A percentile compares a stretch with the other conserved stretches of the same genome.
Evolutionary conservation across 2,113 vertebrate species (phyloP).

Genomic region (Ophthalmolycus amberensis): DNA sequence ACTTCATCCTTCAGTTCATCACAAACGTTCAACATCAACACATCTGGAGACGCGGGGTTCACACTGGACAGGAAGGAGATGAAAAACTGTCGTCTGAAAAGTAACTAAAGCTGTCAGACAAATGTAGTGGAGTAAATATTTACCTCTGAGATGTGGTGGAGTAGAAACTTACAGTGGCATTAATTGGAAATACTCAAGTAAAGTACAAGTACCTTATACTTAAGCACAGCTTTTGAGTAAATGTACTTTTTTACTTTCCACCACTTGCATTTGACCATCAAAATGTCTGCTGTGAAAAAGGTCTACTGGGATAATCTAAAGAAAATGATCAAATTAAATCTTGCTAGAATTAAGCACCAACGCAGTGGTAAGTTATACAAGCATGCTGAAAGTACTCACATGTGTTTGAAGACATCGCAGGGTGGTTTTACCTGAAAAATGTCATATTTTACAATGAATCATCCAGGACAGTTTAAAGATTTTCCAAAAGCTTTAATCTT

Average conservation of each 20-base stretch:
- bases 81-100: too few relatives aligned
- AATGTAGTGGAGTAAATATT: too few relatives aligned
- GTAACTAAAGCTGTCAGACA: too few relatives aligned
- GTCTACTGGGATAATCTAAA: not conserved
- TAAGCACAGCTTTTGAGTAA: not conserved
- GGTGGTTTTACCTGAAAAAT: slow-evolving; percentile 46
- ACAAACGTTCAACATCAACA: too few relatives aligned
- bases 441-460: not conserved
- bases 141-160: too few relatives aligned
- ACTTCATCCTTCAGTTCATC: too few relatives aligned
- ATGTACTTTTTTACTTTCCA: not conserved
- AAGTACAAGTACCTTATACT: not conserved
- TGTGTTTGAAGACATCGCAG: slow-evolving; percentile 59
- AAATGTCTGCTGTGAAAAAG: not conserved
- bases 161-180: too few relatives aligned
- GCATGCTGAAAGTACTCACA: slow-evolving; percentile 65
- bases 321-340: not conserved
- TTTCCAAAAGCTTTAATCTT: not conserved
- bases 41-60: too few relatives aligned
- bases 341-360: not conserved
- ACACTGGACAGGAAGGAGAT: too few relatives aligned
- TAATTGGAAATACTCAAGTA: too few relatives aligned
- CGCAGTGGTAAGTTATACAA: not conserved
- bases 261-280: not conserved
- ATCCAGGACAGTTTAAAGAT: not conserved